Conservation (phyloP, 2,113 vertebrate genomes). For the Pomatostomus ruficeps region DNA sequence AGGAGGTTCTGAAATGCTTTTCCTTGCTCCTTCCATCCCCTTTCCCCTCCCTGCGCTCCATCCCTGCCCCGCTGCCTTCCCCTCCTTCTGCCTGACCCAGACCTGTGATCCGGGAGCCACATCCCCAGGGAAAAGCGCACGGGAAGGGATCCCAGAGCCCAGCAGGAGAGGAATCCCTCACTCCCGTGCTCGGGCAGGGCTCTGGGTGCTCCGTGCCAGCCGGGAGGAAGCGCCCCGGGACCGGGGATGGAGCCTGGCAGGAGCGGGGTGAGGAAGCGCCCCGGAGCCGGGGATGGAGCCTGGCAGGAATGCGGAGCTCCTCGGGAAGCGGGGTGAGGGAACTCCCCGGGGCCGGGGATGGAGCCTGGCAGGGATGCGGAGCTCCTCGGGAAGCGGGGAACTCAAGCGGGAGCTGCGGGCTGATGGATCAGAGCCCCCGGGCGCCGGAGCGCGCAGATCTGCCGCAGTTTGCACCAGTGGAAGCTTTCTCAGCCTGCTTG, state of each 20-base stretch:
- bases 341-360: background rate
- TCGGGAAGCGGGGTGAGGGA: too few species aligned
- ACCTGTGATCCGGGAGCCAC: background rate
- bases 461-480: constrained; percentile 42
- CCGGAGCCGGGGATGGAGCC: too few species aligned
- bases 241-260: too few species aligned
- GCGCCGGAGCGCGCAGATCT: background rate
- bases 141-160: too few species aligned
- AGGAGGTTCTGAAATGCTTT: background rate
- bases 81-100: background rate
- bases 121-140: background rate
- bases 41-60: background rate
- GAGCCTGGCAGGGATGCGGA: background rate
- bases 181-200: too few species aligned
- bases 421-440: constrained; percentile 14
- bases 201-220: background rate
- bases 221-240: background rate
- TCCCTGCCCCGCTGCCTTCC: background rate
- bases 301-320: too few species aligned
- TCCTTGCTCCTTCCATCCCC: background rate
- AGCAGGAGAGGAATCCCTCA: too few species aligned
- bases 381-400: background rate
- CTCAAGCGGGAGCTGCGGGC: constrained; percentile 2
- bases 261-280: too few species aligned
- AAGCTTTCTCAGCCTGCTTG: constrained; percentile 55